Evolutionary conservation across 1,140 invertebrate species (phyloP).

Genomic region (Apocrypta bakeri): DNA sequence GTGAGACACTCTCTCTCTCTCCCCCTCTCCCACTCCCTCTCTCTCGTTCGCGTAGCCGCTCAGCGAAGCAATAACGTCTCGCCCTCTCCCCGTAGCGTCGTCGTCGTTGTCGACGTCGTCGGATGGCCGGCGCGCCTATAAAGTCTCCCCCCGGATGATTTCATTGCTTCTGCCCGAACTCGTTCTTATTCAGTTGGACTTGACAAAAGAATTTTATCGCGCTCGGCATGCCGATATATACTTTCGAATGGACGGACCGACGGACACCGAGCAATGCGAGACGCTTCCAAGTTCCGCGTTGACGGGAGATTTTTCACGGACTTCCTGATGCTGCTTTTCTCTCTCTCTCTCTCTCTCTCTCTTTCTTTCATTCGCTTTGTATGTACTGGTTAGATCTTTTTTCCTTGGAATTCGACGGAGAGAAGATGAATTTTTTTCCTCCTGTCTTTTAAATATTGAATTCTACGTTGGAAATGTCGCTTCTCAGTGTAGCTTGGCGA

Average conservation of each 20-base stretch:
- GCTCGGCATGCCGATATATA: slow-evolving; percentile 18
- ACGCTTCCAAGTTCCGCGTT: neutral
- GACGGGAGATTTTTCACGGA: slow-evolving; percentile 38
- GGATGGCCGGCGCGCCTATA: slow-evolving; percentile 37
- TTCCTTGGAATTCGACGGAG: neutral
- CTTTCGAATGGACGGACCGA: neutral
- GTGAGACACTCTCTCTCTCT: slow-evolving; percentile 28
- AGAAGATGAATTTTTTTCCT: neutral
- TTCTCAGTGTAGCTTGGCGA: neutral
- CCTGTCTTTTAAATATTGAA: slow-evolving; percentile 1
- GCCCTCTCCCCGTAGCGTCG: slow-evolving; percentile 34
- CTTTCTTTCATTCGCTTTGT: neutral
- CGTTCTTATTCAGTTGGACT: slow-evolving; percentile 50
- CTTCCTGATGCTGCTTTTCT: slow-evolving; percentile 25
- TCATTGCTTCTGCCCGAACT: slow-evolving; percentile 50
- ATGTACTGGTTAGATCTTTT: neutral
- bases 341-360: slow-evolving; percentile 34
- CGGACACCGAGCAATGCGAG: neutral
- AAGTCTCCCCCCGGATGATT: slow-evolving; percentile 39
- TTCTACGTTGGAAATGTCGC: neutral
- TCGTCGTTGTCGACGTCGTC: too few species aligned
- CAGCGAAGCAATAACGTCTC: slow-evolving; percentile 9
- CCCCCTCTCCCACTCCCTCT: slow-evolving; percentile 41
- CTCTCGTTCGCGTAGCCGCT: too few species aligned
- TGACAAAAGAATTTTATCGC: slow-evolving; percentile 54